Percentiles rank a stretch among this genome's conserved stretches.
Evolutionary conservation across 2,888 invertebrate genomes (phyloP).

Genomic region (Acanthopleura granulata): DNA sequence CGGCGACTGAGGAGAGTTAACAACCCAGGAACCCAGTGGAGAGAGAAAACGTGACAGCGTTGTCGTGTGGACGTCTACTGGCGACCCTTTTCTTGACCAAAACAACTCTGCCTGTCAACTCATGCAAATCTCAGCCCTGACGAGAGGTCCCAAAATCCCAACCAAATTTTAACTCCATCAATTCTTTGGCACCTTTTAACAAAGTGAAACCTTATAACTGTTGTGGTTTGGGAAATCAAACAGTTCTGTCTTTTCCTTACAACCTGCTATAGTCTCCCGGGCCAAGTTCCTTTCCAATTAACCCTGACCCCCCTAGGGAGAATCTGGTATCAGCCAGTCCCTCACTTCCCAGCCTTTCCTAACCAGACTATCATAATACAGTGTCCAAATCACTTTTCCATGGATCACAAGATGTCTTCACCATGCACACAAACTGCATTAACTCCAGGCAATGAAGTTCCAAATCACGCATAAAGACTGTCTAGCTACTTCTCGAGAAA

Average conservation of each 20-base stretch:
- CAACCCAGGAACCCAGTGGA: too few species aligned
- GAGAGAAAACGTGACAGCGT: too few species aligned
- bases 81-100: too few species aligned
- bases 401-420: too few species aligned
- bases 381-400: background rate
- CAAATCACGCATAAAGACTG: too few species aligned
- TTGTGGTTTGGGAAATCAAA: background rate
- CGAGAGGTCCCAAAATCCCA: constrained; percentile 4
- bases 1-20: too few species aligned
- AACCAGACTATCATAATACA: background rate
- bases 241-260: constrained; percentile 3
- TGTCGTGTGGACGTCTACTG: too few species aligned
- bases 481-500: too few species aligned
- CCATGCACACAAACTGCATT: too few species aligned
- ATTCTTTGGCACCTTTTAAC: constrained; percentile 19
- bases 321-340: background rate
- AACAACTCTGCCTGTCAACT: background rate
- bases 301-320: background rate
- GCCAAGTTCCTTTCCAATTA: constrained; percentile 8
- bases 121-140: background rate
- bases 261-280: background rate
- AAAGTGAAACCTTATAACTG: background rate
- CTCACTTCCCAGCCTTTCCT: background rate
- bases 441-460: too few species aligned
- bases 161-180: constrained; percentile 13